phyloP scores from a whole-genome alignment of 2,797 vertebrate genomes.

The Hemitrygon akajei region DNA sequence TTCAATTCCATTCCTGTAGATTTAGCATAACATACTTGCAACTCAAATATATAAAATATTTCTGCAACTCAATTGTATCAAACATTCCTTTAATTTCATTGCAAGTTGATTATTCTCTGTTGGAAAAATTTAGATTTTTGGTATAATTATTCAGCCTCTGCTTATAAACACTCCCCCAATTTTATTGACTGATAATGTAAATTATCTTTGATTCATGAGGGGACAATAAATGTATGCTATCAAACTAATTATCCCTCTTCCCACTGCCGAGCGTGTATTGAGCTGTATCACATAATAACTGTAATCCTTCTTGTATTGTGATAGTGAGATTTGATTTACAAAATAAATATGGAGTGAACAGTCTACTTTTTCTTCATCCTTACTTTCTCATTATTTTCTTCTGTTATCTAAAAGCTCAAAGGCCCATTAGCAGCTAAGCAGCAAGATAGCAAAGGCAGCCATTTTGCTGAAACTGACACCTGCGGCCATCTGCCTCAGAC shows the following conservation, averaged over 20 bases:
- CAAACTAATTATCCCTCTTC: not conserved
- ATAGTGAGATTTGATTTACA: not conserved
- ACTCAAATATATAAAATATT: not conserved
- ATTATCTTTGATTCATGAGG: not conserved
- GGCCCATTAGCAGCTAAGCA: too few species aligned
- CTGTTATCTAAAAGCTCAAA: too few species aligned
- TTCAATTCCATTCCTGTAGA: not conserved
- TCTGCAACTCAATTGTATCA: not conserved
- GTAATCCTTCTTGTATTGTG: not conserved
- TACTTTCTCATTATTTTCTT: too few species aligned
- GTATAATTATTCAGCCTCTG: not conserved
- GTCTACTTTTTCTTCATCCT: too few species aligned
- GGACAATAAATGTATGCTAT: not conserved
- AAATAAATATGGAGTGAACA: too few species aligned
- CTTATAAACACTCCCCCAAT: not conserved
- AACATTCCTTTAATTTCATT: not conserved
- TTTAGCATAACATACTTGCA: not conserved
- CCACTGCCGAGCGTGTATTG: not conserved
- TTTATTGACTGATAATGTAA: not conserved
- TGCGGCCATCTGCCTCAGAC: too few species aligned
- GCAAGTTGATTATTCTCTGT: not conserved
- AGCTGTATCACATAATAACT: not conserved
- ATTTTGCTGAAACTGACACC: too few species aligned
- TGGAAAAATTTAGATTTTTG: not conserved
- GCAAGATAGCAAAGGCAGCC: too few species aligned